These are phyloP conservation scores for Holothuria scabra DNA, from an alignment of 53 echinoderm and acorn worm species.

Conservation along the genomic window DNA sequence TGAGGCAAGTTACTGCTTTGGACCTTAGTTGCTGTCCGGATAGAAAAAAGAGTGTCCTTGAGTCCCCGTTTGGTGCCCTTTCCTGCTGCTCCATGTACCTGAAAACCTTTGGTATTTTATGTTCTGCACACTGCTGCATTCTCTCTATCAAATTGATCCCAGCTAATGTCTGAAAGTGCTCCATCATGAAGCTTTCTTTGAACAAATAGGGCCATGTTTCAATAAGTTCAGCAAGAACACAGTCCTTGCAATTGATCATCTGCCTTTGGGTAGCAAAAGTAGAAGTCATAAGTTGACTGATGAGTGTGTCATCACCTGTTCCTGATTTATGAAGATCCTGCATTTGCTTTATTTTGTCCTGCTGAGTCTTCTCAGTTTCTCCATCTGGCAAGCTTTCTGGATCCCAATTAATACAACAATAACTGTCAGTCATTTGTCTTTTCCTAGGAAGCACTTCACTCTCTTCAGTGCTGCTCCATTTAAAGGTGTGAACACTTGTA, in stretches of 20 bases:
- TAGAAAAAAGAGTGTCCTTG: too few relatives aligned
- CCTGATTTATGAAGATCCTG: slow-evolving; percentile 40
- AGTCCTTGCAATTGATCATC: slow-evolving; percentile 33
- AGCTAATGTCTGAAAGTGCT: slow-evolving; percentile 56
- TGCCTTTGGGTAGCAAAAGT: slow-evolving; percentile 54
- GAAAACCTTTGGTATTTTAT: slow-evolving; percentile 54
- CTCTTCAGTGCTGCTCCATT: not conserved
- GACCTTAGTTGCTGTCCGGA: too few relatives aligned
- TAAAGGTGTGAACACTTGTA: not conserved
- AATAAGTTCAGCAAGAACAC: slow-evolving; percentile 53
- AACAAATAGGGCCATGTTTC: slow-evolving; percentile 63
- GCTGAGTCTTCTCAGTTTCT: slow-evolving; percentile 50
- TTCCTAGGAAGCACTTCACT: slow-evolving; percentile 1
- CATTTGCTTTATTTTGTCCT: slow-evolving; percentile 40
- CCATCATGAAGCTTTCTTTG: slow-evolving; percentile 46
- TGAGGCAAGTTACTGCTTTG: too few relatives aligned
- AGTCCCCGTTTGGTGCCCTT: too few relatives aligned
- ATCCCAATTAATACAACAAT: slow-evolving; percentile 61
- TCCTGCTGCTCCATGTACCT: slow-evolving; percentile 3
- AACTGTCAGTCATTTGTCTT: slow-evolving; percentile 49
- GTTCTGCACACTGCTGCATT: slow-evolving; percentile 33
- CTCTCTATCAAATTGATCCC: slow-evolving; percentile 50
- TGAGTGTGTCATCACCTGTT: slow-evolving; percentile 10
- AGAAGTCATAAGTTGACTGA: not conserved
- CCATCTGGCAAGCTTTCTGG: slow-evolving; percentile 37